A percentile compares a stretch with the other conserved stretches of the same genome.
These are phyloP conservation scores for Oncorhynchus kisutch DNA, from an alignment of 2,113 vertebrate species.

Conservation along the genomic window DNA sequence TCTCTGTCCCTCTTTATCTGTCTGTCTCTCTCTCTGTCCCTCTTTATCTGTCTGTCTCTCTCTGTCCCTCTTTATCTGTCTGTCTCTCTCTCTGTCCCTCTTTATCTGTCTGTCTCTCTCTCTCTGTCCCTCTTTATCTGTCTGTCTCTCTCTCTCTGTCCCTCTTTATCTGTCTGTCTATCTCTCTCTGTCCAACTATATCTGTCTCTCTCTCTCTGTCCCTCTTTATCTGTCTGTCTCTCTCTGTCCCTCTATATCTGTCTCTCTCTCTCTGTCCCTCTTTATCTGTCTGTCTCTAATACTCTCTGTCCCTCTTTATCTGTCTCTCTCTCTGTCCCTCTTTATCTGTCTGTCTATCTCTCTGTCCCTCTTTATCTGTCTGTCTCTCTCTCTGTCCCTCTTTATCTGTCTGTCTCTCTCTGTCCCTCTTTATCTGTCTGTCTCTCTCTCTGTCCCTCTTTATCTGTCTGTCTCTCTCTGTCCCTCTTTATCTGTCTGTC, in stretches of 20 bases:
- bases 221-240: too few species aligned
- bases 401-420: background rate
- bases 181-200: background rate
- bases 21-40: background rate
- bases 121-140: background rate
- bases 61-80: background rate
- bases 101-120: background rate
- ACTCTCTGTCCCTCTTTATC: too few species aligned
- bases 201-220: background rate
- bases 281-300: too few species aligned
- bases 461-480: too few species aligned
- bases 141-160: background rate
- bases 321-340: too few species aligned
- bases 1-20: too few species aligned
- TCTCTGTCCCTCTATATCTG: too few species aligned
- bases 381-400: too few species aligned
- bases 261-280: too few species aligned
- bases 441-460: background rate
- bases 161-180: too few species aligned
- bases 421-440: background rate
- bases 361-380: background rate
- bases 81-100: too few species aligned
- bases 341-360: too few species aligned
- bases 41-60: background rate
- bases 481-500: background rate